Percentiles rank a stretch among this genome's conserved stretches.
phyloP scores from a whole-genome alignment of 2,888 invertebrate genomes.

The Chloroclystis v-ata region DNA sequence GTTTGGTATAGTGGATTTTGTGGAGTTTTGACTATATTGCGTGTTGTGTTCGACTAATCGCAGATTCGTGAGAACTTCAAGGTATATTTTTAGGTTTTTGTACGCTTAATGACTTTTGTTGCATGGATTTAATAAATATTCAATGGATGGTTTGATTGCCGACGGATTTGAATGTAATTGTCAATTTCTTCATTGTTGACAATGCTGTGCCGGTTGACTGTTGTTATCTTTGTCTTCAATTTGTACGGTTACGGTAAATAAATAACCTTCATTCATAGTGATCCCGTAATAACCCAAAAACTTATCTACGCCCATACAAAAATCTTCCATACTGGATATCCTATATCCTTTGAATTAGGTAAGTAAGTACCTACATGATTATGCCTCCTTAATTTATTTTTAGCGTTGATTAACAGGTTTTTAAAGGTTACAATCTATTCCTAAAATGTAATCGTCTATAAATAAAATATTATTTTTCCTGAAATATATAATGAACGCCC shows the following conservation, averaged over 20 bases:
- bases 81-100: slow-evolving; percentile 35
- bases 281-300: too few relatives aligned
- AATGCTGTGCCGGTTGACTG: background rate
- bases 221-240: background rate
- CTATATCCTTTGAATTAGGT: too few relatives aligned
- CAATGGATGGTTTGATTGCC: slow-evolving; percentile 12
- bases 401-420: too few relatives aligned
- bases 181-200: background rate
- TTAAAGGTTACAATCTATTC: too few relatives aligned
- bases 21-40: slow-evolving; percentile 40
- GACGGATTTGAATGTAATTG: slow-evolving; percentile 2
- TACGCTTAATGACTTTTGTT: slow-evolving; percentile 18
- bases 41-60: slow-evolving; percentile 36
- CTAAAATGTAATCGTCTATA: too few relatives aligned
- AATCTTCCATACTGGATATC: too few relatives aligned
- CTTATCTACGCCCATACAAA: background rate
- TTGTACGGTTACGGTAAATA: background rate
- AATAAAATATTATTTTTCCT: background rate
- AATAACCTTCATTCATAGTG: too few relatives aligned
- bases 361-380: too few relatives aligned
- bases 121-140: slow-evolving; percentile 19
- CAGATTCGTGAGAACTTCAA: slow-evolving; percentile 36
- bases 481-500: background rate
- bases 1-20: slow-evolving; percentile 38
- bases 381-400: too few relatives aligned